phyloP scores from a whole-genome alignment of 2,113 vertebrate species.

The Meleagris gallopavo region DNA sequence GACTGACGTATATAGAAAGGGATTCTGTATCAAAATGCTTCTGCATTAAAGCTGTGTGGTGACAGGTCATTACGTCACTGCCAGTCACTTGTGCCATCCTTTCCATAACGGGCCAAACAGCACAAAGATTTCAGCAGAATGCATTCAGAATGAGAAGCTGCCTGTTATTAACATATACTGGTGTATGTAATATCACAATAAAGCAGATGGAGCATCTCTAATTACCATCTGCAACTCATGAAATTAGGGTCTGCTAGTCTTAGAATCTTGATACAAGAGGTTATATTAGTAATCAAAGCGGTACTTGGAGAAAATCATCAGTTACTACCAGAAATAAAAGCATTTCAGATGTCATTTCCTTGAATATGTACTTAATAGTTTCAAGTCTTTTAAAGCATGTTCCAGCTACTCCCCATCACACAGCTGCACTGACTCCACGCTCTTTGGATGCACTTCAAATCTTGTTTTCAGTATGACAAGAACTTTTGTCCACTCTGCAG shows the following conservation, averaged over 20 bases:
- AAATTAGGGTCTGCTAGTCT: neutral
- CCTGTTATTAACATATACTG: neutral
- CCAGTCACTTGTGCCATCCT: neutral
- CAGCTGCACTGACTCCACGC: neutral
- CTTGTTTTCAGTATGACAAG: neutral
- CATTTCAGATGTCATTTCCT: neutral
- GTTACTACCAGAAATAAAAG: neutral
- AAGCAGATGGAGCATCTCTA: neutral
- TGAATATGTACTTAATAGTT: neutral
- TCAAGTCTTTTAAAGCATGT: neutral
- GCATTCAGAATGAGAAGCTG: neutral
- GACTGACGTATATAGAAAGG: neutral
- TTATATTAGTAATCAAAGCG: neutral
- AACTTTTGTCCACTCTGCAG: conserved; percentile 1
- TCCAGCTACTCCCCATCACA: neutral
- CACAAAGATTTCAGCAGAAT: neutral
- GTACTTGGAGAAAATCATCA: neutral
- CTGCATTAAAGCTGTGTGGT: neutral
- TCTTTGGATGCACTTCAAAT: conserved; percentile 21
- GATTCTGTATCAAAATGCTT: neutral
- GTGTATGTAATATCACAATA: neutral
- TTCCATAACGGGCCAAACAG: neutral
- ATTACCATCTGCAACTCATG: neutral
- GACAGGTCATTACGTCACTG: conserved; percentile 32
- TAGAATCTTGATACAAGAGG: neutral